These are phyloP conservation scores for Centropus unirufus DNA, from an alignment of 2,113 vertebrate species.

Conservation along the genomic window DNA sequence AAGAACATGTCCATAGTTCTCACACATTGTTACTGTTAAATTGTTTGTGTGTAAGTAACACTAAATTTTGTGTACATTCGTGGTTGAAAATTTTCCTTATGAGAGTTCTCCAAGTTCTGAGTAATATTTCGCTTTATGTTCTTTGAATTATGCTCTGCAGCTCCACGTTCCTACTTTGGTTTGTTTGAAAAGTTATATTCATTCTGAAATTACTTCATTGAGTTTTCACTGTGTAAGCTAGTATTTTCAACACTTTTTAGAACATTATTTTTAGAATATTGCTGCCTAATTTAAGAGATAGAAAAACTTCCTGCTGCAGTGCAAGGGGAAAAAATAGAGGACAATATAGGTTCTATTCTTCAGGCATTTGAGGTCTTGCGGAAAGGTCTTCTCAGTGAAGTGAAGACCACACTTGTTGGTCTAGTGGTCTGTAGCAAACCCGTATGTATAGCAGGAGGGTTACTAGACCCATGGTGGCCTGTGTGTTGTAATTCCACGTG, in stretches of 20 bases:
- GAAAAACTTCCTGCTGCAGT: not conserved
- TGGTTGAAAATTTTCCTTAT: not conserved
- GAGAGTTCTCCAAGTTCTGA: not conserved
- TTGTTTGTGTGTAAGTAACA: not conserved
- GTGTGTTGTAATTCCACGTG: not conserved
- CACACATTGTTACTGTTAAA: not conserved
- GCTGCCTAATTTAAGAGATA: not conserved
- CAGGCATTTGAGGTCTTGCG: not conserved
- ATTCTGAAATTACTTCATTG: not conserved
- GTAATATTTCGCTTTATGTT: not conserved
- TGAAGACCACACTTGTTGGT: not conserved
- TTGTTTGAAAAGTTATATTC: not conserved
- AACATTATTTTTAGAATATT: not conserved
- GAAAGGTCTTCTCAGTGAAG: not conserved
- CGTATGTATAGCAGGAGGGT: fast-evolving
- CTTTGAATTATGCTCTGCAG: not conserved
- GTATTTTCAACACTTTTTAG: not conserved
- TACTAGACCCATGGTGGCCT: not conserved
- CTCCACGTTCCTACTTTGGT: not conserved
- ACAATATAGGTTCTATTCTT: not conserved
- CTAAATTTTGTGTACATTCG: not conserved
- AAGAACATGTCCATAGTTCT: not conserved
- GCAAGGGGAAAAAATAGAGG: not conserved
- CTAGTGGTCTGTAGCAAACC: not conserved
- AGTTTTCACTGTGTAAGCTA: not conserved